Evolutionary conservation across 2,797 vertebrate genomes (phyloP).

Genomic region (Gouania willdenowi): DNA sequence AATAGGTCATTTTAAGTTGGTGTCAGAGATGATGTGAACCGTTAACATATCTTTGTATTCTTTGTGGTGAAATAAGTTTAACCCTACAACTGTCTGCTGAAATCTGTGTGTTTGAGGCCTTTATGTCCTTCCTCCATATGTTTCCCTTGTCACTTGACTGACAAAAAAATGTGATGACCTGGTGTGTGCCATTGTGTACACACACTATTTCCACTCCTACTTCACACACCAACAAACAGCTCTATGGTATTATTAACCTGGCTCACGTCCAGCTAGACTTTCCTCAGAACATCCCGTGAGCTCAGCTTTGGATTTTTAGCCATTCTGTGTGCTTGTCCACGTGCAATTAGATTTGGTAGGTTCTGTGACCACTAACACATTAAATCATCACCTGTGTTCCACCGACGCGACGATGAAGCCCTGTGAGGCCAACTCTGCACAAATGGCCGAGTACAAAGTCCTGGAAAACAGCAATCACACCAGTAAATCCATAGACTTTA

Average conservation of each 20-base stretch:
- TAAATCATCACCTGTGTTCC: constrained; percentile 85
- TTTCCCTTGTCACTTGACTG: constrained; percentile 55
- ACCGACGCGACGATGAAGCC: constrained; percentile 93
- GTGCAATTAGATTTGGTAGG: background rate
- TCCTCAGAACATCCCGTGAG: constrained; percentile 18
- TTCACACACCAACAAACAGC: constrained; percentile 52
- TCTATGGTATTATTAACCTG: constrained; percentile 30
- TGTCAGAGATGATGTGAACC: too few relatives aligned
- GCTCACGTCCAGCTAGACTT: background rate
- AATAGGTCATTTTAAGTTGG: too few relatives aligned
- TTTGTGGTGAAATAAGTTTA: too few relatives aligned
- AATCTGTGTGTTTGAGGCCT: constrained; percentile 35
- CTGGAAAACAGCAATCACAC: constrained; percentile 56
- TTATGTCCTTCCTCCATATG: constrained; percentile 64
- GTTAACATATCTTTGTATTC: too few relatives aligned
- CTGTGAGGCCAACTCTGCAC: constrained; percentile 87
- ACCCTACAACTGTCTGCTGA: too few relatives aligned
- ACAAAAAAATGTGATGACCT: constrained; percentile 81
- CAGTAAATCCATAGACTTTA: too few relatives aligned
- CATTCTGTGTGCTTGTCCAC: too few relatives aligned
- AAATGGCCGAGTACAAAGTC: constrained; percentile 93
- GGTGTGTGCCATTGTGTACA: constrained; percentile 68
- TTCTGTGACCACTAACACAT: too few relatives aligned
- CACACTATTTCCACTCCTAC: constrained; percentile 56
- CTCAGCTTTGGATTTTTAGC: background rate